Percentiles rank a stretch among this genome's conserved stretches.
phyloP scores from a whole-genome alignment of 1,140 invertebrate species.

The Euwallacea similis region DNA sequence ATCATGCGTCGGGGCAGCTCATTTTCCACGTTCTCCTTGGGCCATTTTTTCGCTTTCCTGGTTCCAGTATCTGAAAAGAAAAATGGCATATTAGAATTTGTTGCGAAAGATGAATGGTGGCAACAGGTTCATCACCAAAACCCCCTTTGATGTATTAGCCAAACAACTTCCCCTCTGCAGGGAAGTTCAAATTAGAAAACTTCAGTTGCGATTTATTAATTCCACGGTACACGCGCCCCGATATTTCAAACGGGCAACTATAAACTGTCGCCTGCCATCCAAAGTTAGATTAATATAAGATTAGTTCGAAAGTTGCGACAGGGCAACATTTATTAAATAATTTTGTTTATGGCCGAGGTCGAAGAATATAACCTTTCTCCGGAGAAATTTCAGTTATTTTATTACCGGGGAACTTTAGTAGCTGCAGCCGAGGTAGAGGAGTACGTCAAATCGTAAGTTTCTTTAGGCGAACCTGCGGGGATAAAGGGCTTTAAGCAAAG shows the following conservation, averaged over 20 bases:
- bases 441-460: too few relatives aligned
- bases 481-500: too few relatives aligned
- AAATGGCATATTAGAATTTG: not conserved
- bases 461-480: not conserved
- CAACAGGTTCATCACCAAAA: too few relatives aligned
- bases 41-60: not conserved
- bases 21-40: not conserved
- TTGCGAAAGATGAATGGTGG: not conserved
- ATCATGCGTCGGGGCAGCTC: slow-evolving; percentile 5
- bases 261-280: not conserved
- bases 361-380: not conserved
- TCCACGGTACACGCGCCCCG: not conserved
- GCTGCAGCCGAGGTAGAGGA: too few relatives aligned
- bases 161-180: too few relatives aligned
- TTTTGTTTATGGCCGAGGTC: not conserved
- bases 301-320: not conserved
- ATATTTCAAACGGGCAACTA: not conserved
- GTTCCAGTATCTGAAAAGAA: not conserved
- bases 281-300: not conserved
- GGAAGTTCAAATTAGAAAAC: too few relatives aligned
- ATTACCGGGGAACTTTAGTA: too few relatives aligned
- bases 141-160: too few relatives aligned
- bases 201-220: too few relatives aligned
- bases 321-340: slow-evolving; percentile 1
- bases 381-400: too few relatives aligned